Base-by-base conservation (phyloP, 2,888 invertebrate genomes). In the Timema podura region DNA sequence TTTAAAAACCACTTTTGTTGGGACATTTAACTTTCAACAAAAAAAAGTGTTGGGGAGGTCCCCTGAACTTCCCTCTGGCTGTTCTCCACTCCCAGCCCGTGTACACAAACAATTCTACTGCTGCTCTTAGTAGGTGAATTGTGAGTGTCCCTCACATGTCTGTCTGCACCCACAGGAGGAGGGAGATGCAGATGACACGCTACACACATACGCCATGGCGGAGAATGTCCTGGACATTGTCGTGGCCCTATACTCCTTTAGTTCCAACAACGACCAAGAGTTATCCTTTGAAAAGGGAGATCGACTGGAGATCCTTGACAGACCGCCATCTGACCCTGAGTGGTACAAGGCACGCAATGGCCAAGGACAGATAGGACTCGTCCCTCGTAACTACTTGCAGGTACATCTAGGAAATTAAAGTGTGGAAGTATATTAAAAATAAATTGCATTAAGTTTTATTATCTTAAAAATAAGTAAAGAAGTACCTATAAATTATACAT, bases 261-360 rank as follows among this genome's bases (percentile, higher is more conserved):
- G 92, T 74, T 93, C 96, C 45, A 95, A 94, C 82, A 95, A 94
- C 82, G 95, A 95, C 81, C 96, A 97, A 54, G 98, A 98, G 84
- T 83, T 98, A 76, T 94, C 95, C 75, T 98, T 98, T 82, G 95
- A 96, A 81, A 98, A 98, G 80, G 96, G 96, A 68, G 98, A 99
- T 83, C 88, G 95, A 67, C 85, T 99, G 76, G 97, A 98, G 83
- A 95, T 99, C 76, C 86, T 99, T 74, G 98, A 98, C 84, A 90
- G 97, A 79, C 98, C 98, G 9, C 89, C 92, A 7, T 93, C 96
- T 73, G 99, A 99, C 86, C 98, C 99, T 9, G 98, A 99, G 85
- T 99, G 99, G 99, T 96, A 92, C 86, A 92, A 93, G 80, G 98
- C 98, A 69, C 86, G 96, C 65, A 98, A 98, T 84, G 89, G 90